Percentiles rank a stretch among this genome's conserved stretches.
Conservation (phyloP, 2,797 vertebrate genomes). For the Sylvia borin region DNA sequence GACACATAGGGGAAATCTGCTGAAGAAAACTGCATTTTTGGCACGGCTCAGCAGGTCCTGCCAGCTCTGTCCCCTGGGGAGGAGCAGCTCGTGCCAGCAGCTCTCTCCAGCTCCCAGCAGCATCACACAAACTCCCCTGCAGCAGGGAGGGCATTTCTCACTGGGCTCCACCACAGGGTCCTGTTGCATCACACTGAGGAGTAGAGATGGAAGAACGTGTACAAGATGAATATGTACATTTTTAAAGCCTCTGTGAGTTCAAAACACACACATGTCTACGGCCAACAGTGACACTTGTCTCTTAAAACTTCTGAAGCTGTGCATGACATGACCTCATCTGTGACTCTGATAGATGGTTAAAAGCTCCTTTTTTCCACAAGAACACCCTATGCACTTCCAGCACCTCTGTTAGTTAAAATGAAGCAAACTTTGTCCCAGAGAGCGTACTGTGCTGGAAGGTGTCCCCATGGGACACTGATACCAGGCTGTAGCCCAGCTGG, state of each 20-base stretch:
- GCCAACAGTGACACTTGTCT: background rate
- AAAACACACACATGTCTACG: background rate
- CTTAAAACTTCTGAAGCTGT: background rate
- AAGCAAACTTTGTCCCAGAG: background rate
- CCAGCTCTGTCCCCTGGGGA: background rate
- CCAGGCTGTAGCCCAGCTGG: background rate
- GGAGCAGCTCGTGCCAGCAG: accelerated
- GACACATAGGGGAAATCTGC: background rate
- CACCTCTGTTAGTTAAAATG: background rate
- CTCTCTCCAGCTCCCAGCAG: background rate
- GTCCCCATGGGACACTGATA: background rate
- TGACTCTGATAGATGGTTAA: background rate
- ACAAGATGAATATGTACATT: background rate
- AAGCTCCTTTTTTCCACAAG: background rate
- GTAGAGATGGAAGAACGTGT: background rate
- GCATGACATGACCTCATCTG: background rate
- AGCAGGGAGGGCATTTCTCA: background rate
- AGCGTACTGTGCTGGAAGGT: background rate
- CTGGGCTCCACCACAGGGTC: background rate
- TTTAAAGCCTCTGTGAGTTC: background rate
- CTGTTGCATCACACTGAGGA: background rate
- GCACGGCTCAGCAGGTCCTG: background rate
- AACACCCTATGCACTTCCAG: background rate
- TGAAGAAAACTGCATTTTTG: background rate
- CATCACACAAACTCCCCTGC: background rate